Conservation (phyloP, 2,888 invertebrate species). For the Eristalinus aeneus region DNA sequence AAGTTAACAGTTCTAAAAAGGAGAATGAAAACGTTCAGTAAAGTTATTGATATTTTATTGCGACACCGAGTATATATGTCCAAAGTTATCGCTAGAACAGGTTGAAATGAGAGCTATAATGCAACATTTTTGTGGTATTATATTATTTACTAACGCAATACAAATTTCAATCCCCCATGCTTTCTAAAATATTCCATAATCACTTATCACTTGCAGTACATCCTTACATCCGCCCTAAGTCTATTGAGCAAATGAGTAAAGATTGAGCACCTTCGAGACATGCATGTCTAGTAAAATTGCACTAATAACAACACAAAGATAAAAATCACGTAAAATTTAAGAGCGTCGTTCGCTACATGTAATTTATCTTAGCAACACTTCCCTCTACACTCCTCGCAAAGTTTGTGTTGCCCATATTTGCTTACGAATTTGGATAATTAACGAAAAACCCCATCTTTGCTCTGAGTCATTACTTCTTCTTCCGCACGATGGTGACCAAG, state of each 20-base stretch:
- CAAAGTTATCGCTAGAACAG: too few relatives aligned
- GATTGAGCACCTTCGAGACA: not conserved
- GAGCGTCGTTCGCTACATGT: not conserved
- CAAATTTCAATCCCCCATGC: too few relatives aligned
- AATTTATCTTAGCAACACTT: not conserved
- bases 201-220: too few relatives aligned
- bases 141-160: too few relatives aligned
- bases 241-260: not conserved
- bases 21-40: too few relatives aligned
- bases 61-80: too few relatives aligned
- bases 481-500: not conserved
- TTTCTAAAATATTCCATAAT: too few relatives aligned
- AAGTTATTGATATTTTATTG: too few relatives aligned
- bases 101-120: too few relatives aligned
- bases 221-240: not conserved
- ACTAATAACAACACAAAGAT: not conserved
- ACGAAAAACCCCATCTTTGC: not conserved
- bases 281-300: not conserved
- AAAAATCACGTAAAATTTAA: not conserved
- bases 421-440: not conserved
- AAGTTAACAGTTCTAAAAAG: too few relatives aligned
- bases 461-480: not conserved
- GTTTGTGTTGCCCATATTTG: not conserved
- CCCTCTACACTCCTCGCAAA: not conserved
- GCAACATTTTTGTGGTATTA: too few relatives aligned